Evolutionary conservation across 2,797 vertebrate species (phyloP).

Genomic region (Sebastes cheni): DNA sequence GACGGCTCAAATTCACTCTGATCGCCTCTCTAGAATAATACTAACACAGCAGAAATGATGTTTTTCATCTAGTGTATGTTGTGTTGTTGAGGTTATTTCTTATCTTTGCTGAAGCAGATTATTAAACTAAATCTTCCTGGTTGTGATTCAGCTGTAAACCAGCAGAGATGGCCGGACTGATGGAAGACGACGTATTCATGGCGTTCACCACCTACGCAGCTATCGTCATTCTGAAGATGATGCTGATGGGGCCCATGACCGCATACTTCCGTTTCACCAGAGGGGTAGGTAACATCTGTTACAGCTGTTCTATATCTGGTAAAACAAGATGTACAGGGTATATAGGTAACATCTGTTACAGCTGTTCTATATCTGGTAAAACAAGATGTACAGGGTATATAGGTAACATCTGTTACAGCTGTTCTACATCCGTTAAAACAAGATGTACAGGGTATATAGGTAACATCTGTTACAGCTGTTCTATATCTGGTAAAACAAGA

Average conservation of each 20-base stretch:
- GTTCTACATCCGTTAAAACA: neutral
- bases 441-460: neutral
- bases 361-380: neutral
- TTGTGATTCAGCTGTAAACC: neutral
- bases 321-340: neutral
- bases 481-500: neutral
- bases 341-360: neutral
- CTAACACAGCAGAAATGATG: neutral
- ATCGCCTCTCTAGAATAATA: neutral
- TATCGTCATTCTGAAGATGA: slow-evolving; percentile 43
- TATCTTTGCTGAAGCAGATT: neutral
- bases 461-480: neutral
- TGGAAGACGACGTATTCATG: slow-evolving; percentile 32
- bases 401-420: neutral
- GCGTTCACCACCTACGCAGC: slow-evolving; percentile 43
- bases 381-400: neutral
- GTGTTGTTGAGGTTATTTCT: neutral
- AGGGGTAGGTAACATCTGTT: slow-evolving; percentile 25
- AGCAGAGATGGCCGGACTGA: slow-evolving; percentile 15
- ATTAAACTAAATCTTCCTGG: neutral
- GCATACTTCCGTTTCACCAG: neutral
- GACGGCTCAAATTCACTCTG: neutral
- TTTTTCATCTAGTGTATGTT: neutral
- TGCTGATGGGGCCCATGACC: slow-evolving; percentile 48
- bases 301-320: neutral